These are phyloP conservation scores for Aphelenchoides avenae DNA, from an alignment of 1,140 invertebrate genomes.

Conservation along the genomic window DNA sequence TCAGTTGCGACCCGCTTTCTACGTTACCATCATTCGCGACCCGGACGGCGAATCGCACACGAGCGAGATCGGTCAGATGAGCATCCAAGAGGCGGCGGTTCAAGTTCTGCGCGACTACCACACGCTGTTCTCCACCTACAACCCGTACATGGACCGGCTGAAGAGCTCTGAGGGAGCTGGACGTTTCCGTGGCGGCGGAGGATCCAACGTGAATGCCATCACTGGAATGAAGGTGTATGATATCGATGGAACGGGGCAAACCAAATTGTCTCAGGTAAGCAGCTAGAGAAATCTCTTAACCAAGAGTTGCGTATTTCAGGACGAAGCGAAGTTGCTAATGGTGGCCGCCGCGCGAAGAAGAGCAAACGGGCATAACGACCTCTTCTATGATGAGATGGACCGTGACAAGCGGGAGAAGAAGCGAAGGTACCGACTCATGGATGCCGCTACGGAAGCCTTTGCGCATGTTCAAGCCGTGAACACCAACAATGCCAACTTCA, in stretches of 20 bases:
- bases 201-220: constrained; percentile 18
- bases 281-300: neutral
- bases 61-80: constrained; percentile 33
- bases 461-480: constrained; percentile 31
- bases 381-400: constrained; percentile 32
- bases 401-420: constrained; percentile 33
- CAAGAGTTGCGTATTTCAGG: neutral
- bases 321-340: constrained; percentile 26
- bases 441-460: constrained; percentile 43
- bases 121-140: constrained; percentile 35
- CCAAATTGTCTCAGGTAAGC: no score
- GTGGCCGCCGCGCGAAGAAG: constrained; percentile 33
- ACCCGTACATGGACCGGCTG: constrained; percentile 35
- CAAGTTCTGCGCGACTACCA: constrained; percentile 26
- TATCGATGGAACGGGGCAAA: constrained; percentile 37
- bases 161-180: no score
- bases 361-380: constrained; percentile 34
- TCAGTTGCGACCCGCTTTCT: constrained; percentile 28
- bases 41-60: constrained; percentile 43
- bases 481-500: constrained; percentile 20
- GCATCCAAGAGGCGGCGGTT: constrained; percentile 44
- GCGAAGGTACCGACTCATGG: constrained; percentile 34
- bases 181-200: constrained; percentile 8
- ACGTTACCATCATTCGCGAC: constrained; percentile 34
- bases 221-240: constrained; percentile 39